Percentiles rank a stretch among this genome's conserved stretches.
Conservation (phyloP, 1,140 invertebrate genomes). For the Drosophila parvula region DNA sequence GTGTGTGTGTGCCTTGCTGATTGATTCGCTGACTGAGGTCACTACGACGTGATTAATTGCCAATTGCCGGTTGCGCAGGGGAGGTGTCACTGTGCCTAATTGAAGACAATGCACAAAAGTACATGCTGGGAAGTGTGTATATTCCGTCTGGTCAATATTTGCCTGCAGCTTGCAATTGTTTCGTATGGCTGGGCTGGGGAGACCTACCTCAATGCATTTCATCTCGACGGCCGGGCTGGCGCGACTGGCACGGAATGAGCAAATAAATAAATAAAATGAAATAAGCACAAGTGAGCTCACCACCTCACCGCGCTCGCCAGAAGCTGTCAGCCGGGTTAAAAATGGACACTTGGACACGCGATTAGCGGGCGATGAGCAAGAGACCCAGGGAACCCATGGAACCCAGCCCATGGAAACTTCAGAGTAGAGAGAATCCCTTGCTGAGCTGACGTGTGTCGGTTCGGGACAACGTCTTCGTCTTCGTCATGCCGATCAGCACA, state of each 20-base stretch:
- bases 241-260: conserved; percentile 20
- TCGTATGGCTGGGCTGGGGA: not conserved
- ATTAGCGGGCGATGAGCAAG: conserved; percentile 35
- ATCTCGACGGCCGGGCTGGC: conserved; percentile 22
- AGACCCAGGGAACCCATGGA: conserved; percentile 24
- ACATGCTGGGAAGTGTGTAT: conserved; percentile 3
- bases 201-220: conserved; percentile 63
- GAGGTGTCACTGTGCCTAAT: conserved; percentile 49
- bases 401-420: conserved; percentile 1
- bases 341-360: conserved; percentile 27
- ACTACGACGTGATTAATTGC: conserved; percentile 78
- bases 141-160: conserved; percentile 31
- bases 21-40: conserved; percentile 79
- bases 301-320: conserved; percentile 26
- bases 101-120: conserved; percentile 40
- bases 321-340: conserved; percentile 53
- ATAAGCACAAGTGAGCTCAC: conserved; percentile 36
- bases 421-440: conserved; percentile 28
- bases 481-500: conserved; percentile 64
- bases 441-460: conserved; percentile 57
- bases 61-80: conserved; percentile 30
- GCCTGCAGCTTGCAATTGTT: conserved; percentile 28
- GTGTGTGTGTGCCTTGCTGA: conserved; percentile 45
- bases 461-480: conserved; percentile 61
- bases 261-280: conserved; percentile 55